Base-by-base conservation (phyloP, 2,888 invertebrate genomes). In the Cerastis rubricosa region DNA sequence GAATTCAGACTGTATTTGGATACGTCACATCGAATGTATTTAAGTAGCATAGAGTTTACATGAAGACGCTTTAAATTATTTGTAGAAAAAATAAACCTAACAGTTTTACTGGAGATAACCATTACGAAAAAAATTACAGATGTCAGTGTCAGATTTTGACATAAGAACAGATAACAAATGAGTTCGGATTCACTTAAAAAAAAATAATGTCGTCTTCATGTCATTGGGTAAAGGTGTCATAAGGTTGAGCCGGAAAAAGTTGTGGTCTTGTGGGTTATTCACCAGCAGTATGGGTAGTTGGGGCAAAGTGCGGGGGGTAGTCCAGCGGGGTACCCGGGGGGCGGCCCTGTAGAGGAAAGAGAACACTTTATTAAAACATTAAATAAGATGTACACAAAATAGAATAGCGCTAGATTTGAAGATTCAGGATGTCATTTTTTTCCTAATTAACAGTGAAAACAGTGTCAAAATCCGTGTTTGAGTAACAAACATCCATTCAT, bases 201-300 rank as follows among this genome's bases (percentile, higher is more conserved):
- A 72, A 78, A 45, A n/a, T n/a, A 59, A 51, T 4, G n/a, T 17
- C 66, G 57, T 82, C 49, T 78, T 74, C 64, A 29, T 74, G 25
- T 70, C 25, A 64, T 57, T 76, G 22, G 54, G 43, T 72, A 59
- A 71, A 83, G 74, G 74, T 83, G 76, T 74, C 69, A 66, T n/a
- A 79, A 43, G 59, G 80, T 35, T 70, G 78, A 68, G 74, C 81
- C 74, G 49, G 64, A 61, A 75, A 80, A 70, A 64, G 67, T 76
- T 79, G 81, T 19, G 74, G 57, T 75, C 77, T 76, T 81, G 69
- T 71, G 40, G 57, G 83, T 71, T 89, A 43, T 74, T 92, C 89
- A 93, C 85, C 86, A 94, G 90, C 97, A 97, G 95, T 96, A 97
- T 1, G 97, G 97, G 94, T 97, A 97, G 96, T 97, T 97, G 82